Conservation (phyloP, 2,113 vertebrate species). For the Arvicanthis niloticus region DNA sequence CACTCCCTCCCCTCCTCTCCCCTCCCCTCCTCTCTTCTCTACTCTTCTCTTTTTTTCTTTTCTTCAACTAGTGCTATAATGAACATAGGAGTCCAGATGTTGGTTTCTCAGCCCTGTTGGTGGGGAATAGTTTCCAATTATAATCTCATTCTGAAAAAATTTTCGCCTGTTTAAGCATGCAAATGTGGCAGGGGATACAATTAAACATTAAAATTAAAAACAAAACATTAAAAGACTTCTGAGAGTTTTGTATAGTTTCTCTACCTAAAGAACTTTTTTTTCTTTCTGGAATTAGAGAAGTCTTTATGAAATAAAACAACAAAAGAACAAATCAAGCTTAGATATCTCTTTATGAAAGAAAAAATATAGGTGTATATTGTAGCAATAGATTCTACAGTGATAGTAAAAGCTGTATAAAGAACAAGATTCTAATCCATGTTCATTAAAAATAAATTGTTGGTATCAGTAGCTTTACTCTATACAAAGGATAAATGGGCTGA, state of each 20-base stretch:
- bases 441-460: conserved; percentile 4
- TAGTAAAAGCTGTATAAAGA: background rate
- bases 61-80: background rate
- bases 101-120: background rate
- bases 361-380: background rate
- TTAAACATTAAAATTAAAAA: background rate
- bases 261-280: background rate
- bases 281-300: background rate
- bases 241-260: background rate
- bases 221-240: background rate
- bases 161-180: background rate
- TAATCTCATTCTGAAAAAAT: background rate
- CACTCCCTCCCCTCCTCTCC: too few relatives aligned
- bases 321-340: background rate
- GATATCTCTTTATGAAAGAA: background rate
- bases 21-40: too few relatives aligned
- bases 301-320: background rate
- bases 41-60: too few relatives aligned
- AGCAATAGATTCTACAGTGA: background rate
- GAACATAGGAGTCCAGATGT: background rate
- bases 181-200: background rate
- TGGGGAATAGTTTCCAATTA: background rate
- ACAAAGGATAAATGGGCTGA: too few relatives aligned
- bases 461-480: too few relatives aligned
- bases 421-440: conserved; percentile 7